A percentile compares a stretch with the other conserved stretches of the same genome.
These are phyloP conservation scores for Platynereis dumerilii DNA, from an alignment of 2,888 invertebrate genomes.

Conservation along the genomic window DNA sequence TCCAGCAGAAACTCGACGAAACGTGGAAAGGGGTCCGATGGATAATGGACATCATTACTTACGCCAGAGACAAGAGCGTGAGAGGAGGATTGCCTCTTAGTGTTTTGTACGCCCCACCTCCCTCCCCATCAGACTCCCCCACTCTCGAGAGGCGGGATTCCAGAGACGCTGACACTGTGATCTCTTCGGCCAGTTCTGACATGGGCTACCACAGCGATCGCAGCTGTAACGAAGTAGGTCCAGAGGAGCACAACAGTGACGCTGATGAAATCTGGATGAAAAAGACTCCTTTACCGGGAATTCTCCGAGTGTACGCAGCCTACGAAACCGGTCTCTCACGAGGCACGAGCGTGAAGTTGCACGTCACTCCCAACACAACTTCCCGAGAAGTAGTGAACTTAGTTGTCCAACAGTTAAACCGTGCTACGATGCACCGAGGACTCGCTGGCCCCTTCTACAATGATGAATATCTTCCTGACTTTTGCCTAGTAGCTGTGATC, in stretches of 20 bases:
- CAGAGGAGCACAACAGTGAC: slow-evolving; percentile 3
- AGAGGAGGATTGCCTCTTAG: slow-evolving; percentile 61
- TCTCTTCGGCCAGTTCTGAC: slow-evolving; percentile 22
- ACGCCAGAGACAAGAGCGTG: slow-evolving; percentile 80
- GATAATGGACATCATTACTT: slow-evolving; percentile 94
- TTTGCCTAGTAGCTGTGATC: slow-evolving; percentile 93
- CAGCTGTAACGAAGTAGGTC: slow-evolving; percentile 22
- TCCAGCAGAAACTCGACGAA: slow-evolving; percentile 83
- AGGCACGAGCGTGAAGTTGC: slow-evolving; percentile 91
- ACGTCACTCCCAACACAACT: slow-evolving; percentile 90
- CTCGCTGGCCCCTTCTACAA: slow-evolving; percentile 80
- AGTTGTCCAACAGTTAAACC: slow-evolving; percentile 91
- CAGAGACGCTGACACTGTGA: slow-evolving; percentile 17
- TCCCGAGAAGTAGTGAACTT: slow-evolving; percentile 94
- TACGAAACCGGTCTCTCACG: slow-evolving; percentile 93
- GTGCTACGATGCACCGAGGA: slow-evolving; percentile 49
- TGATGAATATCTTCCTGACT: slow-evolving; percentile 80
- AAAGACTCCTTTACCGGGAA: slow-evolving; percentile 50
- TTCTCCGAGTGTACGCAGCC: slow-evolving; percentile 88
- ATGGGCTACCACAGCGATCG: slow-evolving; percentile 40
- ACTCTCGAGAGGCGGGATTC: slow-evolving; percentile 27
- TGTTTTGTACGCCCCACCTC: slow-evolving; percentile 41
- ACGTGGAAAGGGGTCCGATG: slow-evolving; percentile 95
- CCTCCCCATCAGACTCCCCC: slow-evolving; percentile 39
- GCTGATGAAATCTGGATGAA: slow-evolving; percentile 25